Evolutionary conservation across 2,797 vertebrate species (phyloP), one percentile per base, ranked within the genome.

Genomic region (Scyliorhinus canicula): DNA sequence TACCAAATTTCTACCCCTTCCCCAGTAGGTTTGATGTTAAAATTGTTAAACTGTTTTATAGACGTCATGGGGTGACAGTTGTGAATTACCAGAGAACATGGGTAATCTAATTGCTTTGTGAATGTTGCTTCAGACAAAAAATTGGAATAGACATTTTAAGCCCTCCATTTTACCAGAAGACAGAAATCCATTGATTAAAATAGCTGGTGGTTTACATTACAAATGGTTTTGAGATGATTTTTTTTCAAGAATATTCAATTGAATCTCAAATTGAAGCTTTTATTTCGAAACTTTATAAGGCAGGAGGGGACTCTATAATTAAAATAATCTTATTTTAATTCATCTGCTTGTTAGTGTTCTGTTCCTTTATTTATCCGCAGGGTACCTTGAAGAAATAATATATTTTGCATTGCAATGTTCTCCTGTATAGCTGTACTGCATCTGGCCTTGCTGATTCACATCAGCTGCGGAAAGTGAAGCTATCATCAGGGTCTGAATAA

Each of bases 131-230:
- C 88, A 65, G 88, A 91, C 60, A 65, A 91, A 82, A 74, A 91
- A 91, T 91, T 91, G 88, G 88, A 91, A 65, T 44, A 63, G 88
- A 91, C 88, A 91, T 91, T 88, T 91, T 91, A 7, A 91, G 88
- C 60, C 88, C 65, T 91, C 88, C n/a, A 65, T 91, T 91, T 65
- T 91, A 91, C 65, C 88, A 91, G 60, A 91, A 65, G 88, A 63
- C 88, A 91, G 57, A 65, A 91, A 91, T 91, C 88, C 88, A n/a
- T 91, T 91, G 88, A 91, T 91, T 91, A 91, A 91, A 63, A 63
- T 91, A 63, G 60, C 57, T 65, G 57, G n/a, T 65, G 60, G 88
- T 65, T 91, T 91, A 91, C 57, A 65, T 91, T 65, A 91, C 57
- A 91, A 65, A 91, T 65, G 57, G 88, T 63, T 91, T 63, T 65